Evolutionary conservation across 2,797 vertebrate genomes (phyloP).

Genomic region (Pithecia hirsuta): DNA sequence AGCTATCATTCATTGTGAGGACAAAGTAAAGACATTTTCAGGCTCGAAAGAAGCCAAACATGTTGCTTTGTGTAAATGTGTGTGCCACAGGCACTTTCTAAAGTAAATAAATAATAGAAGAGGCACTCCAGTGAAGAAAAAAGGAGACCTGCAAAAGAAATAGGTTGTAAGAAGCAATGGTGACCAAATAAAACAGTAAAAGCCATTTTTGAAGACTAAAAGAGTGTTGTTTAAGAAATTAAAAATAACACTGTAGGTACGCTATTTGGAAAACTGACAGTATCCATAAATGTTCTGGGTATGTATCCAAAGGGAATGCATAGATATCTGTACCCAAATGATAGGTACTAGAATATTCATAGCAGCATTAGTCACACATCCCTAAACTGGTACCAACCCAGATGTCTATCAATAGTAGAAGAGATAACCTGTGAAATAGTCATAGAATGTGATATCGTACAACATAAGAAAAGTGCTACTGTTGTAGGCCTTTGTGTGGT

Average conservation of each 20-base stretch:
- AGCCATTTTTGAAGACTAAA: not conserved
- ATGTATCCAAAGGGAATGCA: not conserved
- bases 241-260: not conserved
- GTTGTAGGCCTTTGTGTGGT: fast-evolving
- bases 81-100: not conserved
- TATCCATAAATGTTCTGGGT: not conserved
- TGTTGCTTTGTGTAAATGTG: not conserved
- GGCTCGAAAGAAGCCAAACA: not conserved
- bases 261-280: not conserved
- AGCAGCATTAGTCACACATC: not conserved
- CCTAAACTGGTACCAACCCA: not conserved
- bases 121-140: not conserved
- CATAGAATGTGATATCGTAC: not conserved
- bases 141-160: not conserved
- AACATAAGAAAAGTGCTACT: not conserved
- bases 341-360: not conserved
- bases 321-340: not conserved
- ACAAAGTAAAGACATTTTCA: constrained; percentile 12
- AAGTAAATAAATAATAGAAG: constrained; percentile 19
- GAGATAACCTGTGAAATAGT: not conserved
- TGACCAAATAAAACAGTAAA: not conserved
- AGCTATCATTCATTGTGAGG: not conserved
- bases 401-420: not conserved
- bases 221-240: not conserved
- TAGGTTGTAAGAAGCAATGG: not conserved